A percentile compares a stretch with the other conserved stretches of the same genome.
phyloP scores from a whole-genome alignment of 1,140 invertebrate genomes.

The Neodiprion virginianus region DNA sequence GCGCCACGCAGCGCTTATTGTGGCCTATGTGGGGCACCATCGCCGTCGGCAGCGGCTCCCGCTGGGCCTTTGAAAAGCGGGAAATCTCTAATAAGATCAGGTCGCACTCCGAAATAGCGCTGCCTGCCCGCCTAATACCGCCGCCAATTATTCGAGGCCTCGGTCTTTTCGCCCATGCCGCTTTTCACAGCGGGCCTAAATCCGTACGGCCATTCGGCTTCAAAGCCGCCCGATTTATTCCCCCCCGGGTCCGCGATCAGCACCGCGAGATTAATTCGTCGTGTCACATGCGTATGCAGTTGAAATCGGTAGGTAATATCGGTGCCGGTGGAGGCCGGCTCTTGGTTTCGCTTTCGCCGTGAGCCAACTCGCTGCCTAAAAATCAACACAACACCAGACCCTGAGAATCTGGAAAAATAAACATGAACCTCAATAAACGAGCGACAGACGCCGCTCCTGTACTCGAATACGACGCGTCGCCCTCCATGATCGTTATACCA shows the following conservation, averaged over 20 bases:
- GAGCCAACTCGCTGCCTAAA: not conserved
- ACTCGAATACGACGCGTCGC: not conserved
- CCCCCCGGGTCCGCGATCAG: not conserved
- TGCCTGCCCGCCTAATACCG: not conserved
- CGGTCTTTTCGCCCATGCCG: not conserved
- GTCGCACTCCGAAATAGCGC: not conserved
- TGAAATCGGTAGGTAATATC: not conserved
- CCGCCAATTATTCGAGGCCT: constrained; percentile 4
- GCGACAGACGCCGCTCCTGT: not conserved
- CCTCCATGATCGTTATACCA: too few relatives aligned
- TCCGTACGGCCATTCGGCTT: not conserved
- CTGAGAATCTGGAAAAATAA: not conserved
- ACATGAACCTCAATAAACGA: not conserved
- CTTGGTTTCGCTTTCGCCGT: not conserved
- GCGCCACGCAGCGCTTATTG: not conserved
- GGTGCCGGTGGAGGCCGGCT: not conserved
- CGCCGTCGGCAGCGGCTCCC: not conserved
- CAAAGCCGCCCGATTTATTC: not conserved
- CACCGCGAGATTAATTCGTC: not conserved
- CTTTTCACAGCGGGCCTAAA: not conserved
- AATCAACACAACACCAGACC: constrained; percentile 2
- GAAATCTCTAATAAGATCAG: constrained; percentile 7
- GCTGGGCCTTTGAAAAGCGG: not conserved
- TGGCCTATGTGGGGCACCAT: constrained; percentile 6
- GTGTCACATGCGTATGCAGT: not conserved